phyloP scores from a whole-genome alignment of 2,888 invertebrate species.

The Baccha elongata region DNA sequence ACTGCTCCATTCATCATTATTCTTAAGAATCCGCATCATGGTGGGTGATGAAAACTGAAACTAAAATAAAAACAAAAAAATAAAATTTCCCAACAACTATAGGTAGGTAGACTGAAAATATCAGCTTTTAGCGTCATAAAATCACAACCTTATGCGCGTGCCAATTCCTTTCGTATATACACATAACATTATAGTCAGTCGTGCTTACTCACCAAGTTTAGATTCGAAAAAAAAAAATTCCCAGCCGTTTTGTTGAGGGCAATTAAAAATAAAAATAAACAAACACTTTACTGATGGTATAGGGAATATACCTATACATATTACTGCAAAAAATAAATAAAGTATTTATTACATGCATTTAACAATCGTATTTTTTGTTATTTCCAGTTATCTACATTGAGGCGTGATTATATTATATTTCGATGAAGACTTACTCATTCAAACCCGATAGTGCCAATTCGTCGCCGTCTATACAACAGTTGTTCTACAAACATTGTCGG shows the following conservation, averaged over 20 bases:
- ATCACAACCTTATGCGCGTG: constrained; percentile 44
- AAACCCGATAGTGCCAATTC: constrained; percentile 48
- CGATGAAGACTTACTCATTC: constrained; percentile 26
- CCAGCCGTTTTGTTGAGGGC: constrained; percentile 29
- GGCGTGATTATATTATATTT: background rate
- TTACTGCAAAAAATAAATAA: background rate
- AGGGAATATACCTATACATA: constrained; percentile 6
- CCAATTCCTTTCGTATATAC: constrained; percentile 24
- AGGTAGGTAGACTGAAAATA: background rate
- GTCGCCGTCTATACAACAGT: constrained; percentile 26
- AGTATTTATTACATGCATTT: background rate
- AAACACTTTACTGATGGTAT: background rate
- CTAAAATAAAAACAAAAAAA: background rate
- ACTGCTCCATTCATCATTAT: constrained; percentile 7
- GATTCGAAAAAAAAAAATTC: constrained; percentile 52
- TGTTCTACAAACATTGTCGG: constrained; percentile 46
- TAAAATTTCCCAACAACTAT: background rate
- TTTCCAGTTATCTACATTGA: constrained; percentile 20
- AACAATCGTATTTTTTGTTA: constrained; percentile 19
- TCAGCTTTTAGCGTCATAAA: constrained; percentile 33
- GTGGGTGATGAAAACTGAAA: background rate
- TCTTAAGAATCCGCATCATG: constrained; percentile 1
- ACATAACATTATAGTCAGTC: background rate
- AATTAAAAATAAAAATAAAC: constrained; percentile 2
- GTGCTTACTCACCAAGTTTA: constrained; percentile 54